Percentiles rank a stretch among this genome's conserved stretches.
phyloP scores from a whole-genome alignment of 2,797 vertebrate genomes.

The Lepus oiostolus region DNA sequence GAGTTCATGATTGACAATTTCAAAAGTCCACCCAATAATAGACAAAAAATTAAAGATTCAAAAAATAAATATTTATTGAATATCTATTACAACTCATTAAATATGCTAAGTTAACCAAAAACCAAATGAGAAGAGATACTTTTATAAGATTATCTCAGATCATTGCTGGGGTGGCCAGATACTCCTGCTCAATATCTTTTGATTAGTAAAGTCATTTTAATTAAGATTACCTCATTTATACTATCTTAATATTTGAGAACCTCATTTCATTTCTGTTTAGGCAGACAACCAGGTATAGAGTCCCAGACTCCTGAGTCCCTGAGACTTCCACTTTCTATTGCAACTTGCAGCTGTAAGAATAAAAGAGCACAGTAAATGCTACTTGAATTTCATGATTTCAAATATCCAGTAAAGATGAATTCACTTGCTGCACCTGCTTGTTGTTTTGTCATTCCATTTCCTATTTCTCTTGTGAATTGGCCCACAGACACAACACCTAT shows the following conservation, averaged over 20 bases:
- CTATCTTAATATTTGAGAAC: neutral
- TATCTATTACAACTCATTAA: neutral
- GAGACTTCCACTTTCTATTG: slow-evolving; percentile 66
- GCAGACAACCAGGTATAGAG: slow-evolving; percentile 24
- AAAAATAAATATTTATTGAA: neutral
- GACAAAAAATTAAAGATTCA: neutral
- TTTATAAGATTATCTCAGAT: neutral
- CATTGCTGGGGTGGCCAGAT: neutral
- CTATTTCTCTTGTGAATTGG: slow-evolving; percentile 66
- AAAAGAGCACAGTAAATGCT: slow-evolving; percentile 80
- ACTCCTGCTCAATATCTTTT: neutral
- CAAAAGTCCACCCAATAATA: neutral
- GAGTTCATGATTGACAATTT: neutral
- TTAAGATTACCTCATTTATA: neutral
- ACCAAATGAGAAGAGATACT: neutral
- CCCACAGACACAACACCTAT: slow-evolving; percentile 77
- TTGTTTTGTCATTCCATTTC: slow-evolving; percentile 67
- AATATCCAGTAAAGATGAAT: slow-evolving; percentile 77
- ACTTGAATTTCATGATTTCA: slow-evolving; percentile 82
- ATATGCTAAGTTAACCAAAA: neutral
- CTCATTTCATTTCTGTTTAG: slow-evolving; percentile 54
- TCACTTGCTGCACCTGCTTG: slow-evolving; percentile 74
- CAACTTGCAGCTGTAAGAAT: slow-evolving; percentile 79
- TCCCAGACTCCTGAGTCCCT: slow-evolving; percentile 51
- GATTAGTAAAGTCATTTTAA: neutral